Evolutionary conservation across 2,888 invertebrate genomes (phyloP), one percentile per base, ranked within the genome.

Genomic region (Crocallis elinguaria): DNA sequence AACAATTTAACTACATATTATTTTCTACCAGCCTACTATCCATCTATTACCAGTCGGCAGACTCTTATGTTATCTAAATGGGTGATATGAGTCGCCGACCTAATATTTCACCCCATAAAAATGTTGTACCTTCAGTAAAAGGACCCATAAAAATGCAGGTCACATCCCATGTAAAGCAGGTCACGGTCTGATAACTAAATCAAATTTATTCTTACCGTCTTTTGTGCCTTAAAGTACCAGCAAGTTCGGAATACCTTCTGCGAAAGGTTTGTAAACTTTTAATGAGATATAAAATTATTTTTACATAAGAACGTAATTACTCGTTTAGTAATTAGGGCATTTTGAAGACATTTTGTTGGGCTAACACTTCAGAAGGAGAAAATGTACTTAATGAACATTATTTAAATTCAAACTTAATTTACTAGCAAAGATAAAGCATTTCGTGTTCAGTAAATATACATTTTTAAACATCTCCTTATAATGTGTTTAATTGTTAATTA

Each of bases 161-260:
- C 82, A 77, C 77, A 74, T 79, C 72, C 65, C 70, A 66, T 72
- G 64, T 69, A 69, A 78, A 79, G 67, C 79, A 77, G 75, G 78
- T 79, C 74, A 73, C 74, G 76, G 76, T 69, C 72, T 80, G 80
- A 80, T 83, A 81, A 82, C 79, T 80, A 78, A 84, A 83, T 84
- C 81, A 82, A 84, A 84, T 83, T 79, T 84, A 83, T 82, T 83
- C 80, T 62, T 49, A 65, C 66, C 67, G 73, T 74, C 71, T 72
- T 67, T 67, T 58, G 59, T 57, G 58, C 60, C 49, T 60, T 62
- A 60, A 63, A 68, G 64, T 58, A 69, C 57, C 65, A 50, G 50
- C 66, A 59, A 70, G 60, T 69, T 71, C 67, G 29, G 27, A 49
- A 50, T 36, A 37, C 41, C 32, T 38, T 38, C 41, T 27, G 32